Evolutionary conservation across 2,113 vertebrate genomes (phyloP), one percentile per base, ranked within the genome.

Genomic region (Brachyhypopomus occidentalis): DNA sequence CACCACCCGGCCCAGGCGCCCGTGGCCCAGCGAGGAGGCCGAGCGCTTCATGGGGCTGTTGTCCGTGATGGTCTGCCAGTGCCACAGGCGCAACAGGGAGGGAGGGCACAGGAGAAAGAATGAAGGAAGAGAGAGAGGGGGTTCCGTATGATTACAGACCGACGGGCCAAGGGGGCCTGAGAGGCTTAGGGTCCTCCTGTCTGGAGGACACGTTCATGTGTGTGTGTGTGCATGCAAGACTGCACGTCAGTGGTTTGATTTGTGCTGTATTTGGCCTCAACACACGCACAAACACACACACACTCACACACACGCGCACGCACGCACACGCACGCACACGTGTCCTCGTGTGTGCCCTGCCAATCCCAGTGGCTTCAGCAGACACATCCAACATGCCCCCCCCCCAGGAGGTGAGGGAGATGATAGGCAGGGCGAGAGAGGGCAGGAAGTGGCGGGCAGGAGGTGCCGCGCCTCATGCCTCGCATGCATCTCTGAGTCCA

Each of bases 41-140:
- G 96, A 97, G 66, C 97, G 95, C 84, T 96, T 98, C 95, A 98
- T 98, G 67, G 96, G 95, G 86, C 96, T 97, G 88, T 92, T 92
- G 88, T 98, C 97, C 0, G 92, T 92, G 91, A 97, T 97, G 81
- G 96, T 96, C 97, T 98, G 85, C 63, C 83, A 84, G 12, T 1
- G 45, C 45, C 45, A 76, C 72, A 85, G 36, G 91, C 12, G 12
- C 45, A 52, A 81, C 78, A 63, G 78, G 82, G 71, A n/a, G 70
- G 59, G 25, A 60, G 80, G 56, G 79, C 67, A 85, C 58, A 77
- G 71, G 75, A 81, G 48, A 81, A 30, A 64, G 60, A 41, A 45
- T 79, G 75, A 60, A 78, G 72, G 76, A 25, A 83, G 25, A 63
- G 58, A 63, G 23, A 59, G 79, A 74, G 74, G 36, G 72, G 67